A percentile compares a stretch with the other conserved stretches of the same genome.
Evolutionary conservation across 2,888 invertebrate genomes (phyloP).

Genomic region (Camptogramma bilineatum): DNA sequence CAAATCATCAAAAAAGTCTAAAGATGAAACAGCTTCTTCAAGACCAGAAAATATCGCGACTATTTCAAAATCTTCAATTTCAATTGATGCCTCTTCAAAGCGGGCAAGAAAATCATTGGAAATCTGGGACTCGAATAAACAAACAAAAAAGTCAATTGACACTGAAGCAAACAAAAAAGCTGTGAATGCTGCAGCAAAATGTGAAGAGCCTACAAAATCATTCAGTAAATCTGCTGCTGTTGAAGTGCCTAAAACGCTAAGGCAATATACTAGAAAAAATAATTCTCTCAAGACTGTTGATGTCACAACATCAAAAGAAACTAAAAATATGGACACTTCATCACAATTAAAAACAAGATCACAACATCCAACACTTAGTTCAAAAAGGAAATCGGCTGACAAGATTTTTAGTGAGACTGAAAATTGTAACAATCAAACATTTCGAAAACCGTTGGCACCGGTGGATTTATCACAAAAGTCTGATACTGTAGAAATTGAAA

Average conservation of each 20-base stretch:
- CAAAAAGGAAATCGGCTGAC: not conserved
- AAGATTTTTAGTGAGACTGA: not conserved
- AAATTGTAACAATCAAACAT: conserved; percentile 2
- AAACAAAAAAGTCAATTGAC: conserved; percentile 5
- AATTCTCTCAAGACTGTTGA: not conserved
- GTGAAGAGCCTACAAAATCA: not conserved
- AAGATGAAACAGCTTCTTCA: not conserved
- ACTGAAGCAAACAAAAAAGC: not conserved
- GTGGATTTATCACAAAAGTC: conserved; percentile 5
- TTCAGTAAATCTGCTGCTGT: not conserved
- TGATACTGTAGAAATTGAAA: conserved; percentile 18
- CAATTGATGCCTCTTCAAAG: conserved; percentile 5
- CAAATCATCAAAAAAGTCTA: conserved; percentile 5
- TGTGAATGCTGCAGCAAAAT: not conserved
- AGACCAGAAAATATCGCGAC: not conserved
- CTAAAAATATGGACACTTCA: not conserved
- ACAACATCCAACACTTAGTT: not conserved
- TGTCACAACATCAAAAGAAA: not conserved
- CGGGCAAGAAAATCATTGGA: not conserved
- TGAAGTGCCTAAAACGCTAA: not conserved
- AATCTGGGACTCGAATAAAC: not conserved
- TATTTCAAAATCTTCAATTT: conserved; percentile 1
- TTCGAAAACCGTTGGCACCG: conserved; percentile 2
- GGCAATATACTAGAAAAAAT: conserved; percentile 1
- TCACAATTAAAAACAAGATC: not conserved